Evolutionary conservation across 2,888 invertebrate species (phyloP), one percentile per base, ranked within the genome.

Genomic region (Saturnia pavonia): DNA sequence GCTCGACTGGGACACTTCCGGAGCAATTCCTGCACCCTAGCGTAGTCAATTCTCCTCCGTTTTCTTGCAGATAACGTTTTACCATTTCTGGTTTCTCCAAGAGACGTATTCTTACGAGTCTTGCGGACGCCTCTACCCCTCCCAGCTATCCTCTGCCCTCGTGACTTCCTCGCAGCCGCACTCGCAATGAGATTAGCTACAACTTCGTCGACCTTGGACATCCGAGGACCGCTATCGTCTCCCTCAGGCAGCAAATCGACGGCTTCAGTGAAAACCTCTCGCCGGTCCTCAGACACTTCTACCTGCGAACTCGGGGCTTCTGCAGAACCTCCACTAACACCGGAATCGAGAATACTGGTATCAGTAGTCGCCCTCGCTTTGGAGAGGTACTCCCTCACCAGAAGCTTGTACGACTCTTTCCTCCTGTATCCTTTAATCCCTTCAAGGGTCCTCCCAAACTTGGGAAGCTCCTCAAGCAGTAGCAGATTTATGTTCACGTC

Each of bases 181-280:
- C 43, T 43, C 43, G 43, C 43, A 43, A 43, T 6, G 43, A 43
- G 43, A 43, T 43, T 9, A 9, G 43, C 43, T 6, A 43, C 43
- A 43, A 43, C 43, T 43, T 9, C 7, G 7, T 43, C 43, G 9
- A 6, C 43, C 9, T 43, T 9, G 9, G n/a, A n/a, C 43, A 1
- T 43, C 14, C 14, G 43, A 69, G 70, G 74, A 19, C 19, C 51
- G 19, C n/a, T 19, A 19, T 51, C 0, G 51, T 51, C 51, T 14
- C 1, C 51, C 16, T 1, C 51, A 7, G n/a, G 51, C 19, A 19
- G 14, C 51, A 19, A 1, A 7, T 16, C 4, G 43, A 43, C 12
- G n/a, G 6, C 19, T 51, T 51, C 51, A 51, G 51, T 19, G 51
- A 4, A 19, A 7, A 16, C 19, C 16, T 1, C 3, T 6, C 3